Evolutionary conservation across 1,140 invertebrate genomes (phyloP).

Genomic region (Delia radicum): DNA sequence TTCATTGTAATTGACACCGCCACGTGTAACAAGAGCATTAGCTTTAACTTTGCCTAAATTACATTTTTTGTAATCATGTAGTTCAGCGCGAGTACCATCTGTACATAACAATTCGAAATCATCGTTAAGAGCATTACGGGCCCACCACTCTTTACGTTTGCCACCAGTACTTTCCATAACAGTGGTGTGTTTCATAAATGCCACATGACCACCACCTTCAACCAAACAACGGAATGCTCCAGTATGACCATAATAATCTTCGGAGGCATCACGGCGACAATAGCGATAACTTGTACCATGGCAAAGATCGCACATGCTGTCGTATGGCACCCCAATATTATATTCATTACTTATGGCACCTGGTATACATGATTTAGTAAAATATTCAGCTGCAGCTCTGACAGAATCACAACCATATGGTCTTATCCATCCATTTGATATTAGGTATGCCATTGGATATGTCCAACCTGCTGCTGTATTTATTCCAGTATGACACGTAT

Average conservation of each 20-base stretch:
- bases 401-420: constrained; percentile 89
- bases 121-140: constrained; percentile 84
- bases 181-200: constrained; percentile 91
- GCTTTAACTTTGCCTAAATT: constrained; percentile 90
- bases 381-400: constrained; percentile 88
- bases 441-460: constrained; percentile 87
- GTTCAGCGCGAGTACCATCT: constrained; percentile 79
- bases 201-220: constrained; percentile 92
- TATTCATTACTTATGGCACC: constrained; percentile 84
- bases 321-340: constrained; percentile 77
- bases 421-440: constrained; percentile 91
- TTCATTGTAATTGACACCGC: constrained; percentile 72
- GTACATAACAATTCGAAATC: constrained; percentile 94
- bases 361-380: constrained; percentile 87
- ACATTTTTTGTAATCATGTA: constrained; percentile 79
- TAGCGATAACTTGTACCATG: constrained; percentile 80
- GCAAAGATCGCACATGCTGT: constrained; percentile 92
- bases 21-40: constrained; percentile 86
- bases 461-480: constrained; percentile 94
- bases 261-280: constrained; percentile 80
- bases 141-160: constrained; percentile 88
- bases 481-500: constrained; percentile 90
- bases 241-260: constrained; percentile 86
- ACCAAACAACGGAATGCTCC: constrained; percentile 92
- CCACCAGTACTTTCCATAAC: constrained; percentile 90